Conservation (phyloP, 1,140 invertebrate genomes). For the Rhysida immarginata region DNA sequence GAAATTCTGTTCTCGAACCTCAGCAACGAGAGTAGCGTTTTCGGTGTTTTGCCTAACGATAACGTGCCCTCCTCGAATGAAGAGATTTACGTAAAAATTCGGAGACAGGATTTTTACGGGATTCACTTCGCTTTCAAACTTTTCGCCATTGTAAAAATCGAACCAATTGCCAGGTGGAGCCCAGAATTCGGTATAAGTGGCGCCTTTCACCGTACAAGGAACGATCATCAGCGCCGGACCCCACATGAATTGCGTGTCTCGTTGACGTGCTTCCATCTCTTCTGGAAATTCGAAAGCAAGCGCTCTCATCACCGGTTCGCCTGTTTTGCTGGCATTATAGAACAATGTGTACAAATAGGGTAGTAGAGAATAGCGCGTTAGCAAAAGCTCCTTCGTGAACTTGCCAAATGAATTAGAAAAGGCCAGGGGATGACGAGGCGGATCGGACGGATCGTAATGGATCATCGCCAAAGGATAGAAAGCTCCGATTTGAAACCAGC, state of each 20-base stretch:
- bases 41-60: too few species aligned
- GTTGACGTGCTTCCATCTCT: conserved; percentile 14
- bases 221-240: conserved; percentile 16
- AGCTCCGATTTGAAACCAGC: conserved; percentile 30
- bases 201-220: conserved; percentile 1
- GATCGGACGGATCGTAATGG: conserved; percentile 3
- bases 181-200: background rate
- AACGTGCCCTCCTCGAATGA: too few species aligned
- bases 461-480: conserved; percentile 14
- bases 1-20: too few species aligned
- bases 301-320: conserved; percentile 28
- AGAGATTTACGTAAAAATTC: too few species aligned
- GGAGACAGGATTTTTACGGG: too few species aligned
- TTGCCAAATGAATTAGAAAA: too few species aligned
- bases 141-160: conserved; percentile 2
- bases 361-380: conserved; percentile 26
- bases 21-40: too few species aligned
- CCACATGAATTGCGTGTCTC: conserved; percentile 20
- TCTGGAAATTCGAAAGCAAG: conserved; percentile 27
- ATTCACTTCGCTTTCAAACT: too few species aligned
- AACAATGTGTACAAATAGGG: conserved; percentile 32
- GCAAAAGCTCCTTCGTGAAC: background rate
- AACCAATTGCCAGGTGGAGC: background rate
- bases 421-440: background rate
- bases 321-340: conserved; percentile 23